These are phyloP conservation scores for Mustelus asterias DNA, from an alignment of 2,113 vertebrate genomes.

Conservation along the genomic window DNA sequence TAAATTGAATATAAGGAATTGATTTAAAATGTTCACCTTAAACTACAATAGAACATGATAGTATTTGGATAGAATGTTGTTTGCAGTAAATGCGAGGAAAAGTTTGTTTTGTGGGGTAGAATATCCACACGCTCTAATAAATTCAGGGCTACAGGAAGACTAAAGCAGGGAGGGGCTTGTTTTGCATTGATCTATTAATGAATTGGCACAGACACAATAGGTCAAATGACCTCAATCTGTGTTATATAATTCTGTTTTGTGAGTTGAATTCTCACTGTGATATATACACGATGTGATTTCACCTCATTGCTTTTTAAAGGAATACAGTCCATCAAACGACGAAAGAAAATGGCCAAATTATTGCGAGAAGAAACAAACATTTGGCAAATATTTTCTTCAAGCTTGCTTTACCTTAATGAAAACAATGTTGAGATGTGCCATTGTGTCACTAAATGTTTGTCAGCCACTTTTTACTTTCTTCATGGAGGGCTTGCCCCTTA, in stretches of 20 bases:
- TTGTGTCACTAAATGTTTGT: background rate
- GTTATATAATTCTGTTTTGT: background rate
- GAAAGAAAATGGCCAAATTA: too few relatives aligned
- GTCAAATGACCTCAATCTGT: background rate
- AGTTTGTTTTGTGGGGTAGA: background rate
- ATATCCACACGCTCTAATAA: background rate
- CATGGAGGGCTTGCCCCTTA: background rate
- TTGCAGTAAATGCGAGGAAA: background rate
- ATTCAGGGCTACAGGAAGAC: background rate
- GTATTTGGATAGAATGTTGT: background rate
- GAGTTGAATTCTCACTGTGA: background rate
- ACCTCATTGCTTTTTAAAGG: background rate
- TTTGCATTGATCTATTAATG: background rate
- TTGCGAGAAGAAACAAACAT: background rate
- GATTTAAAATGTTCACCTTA: background rate
- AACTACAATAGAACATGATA: background rate
- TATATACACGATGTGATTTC: background rate
- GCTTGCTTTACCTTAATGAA: too few relatives aligned
- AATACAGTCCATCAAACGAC: too few relatives aligned
- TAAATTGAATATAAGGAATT: background rate
- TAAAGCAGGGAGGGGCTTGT: background rate
- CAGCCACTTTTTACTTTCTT: background rate
- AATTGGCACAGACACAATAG: background rate
- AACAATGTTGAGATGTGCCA: too few relatives aligned
- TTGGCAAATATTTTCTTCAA: background rate